Evolutionary conservation across 2,113 vertebrate genomes (phyloP), one percentile per base, ranked within the genome.

Genomic region (Phocoena sinus): DNA sequence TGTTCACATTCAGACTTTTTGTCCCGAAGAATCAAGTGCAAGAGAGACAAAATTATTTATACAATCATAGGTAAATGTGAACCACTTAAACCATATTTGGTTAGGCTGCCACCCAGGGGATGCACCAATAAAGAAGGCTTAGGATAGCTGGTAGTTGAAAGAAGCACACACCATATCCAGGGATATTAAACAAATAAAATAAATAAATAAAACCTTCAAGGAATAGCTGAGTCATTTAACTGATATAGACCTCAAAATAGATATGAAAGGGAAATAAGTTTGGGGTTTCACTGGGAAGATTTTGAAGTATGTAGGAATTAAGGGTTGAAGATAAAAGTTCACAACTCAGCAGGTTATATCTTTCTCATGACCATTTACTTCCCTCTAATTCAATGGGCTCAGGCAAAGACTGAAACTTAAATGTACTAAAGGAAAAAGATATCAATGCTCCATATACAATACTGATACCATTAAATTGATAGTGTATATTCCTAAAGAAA

Each of bases 301-400:
- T 82, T 97, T 74, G 23, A 87, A 68, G 20, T 9, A 21, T 38
- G 20, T 28, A 23, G 17, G 2, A 89, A 68, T 63, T 90, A 38
- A 95, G 58, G 1, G 5, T 41, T 87, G 9, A 6, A 62, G 33
- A 83, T 31, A 10, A 25, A 53, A 81, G 47, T 38, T 7, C 2
- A 17, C n/a, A 76, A 28, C 0, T 53, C 21, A 20, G 25, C 1
- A 33, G 2, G 1, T 74, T 41, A 1, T 44, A 12, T 36, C 18
- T 33, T 60, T 90, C 31, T 6, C 2, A 33, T 82, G 50, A 44
- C 6, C 1, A 13, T 36, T 36, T 88, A 6, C 17, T 44, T 47
- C 20, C 6, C 21, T 1, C 67, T 38, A 79, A 38, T 38, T 2
- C 0, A 90, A 20, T 47, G 5, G 28, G 6, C 58, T 8, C 6